Evolutionary conservation across 1,140 invertebrate genomes (phyloP), one percentile per base, ranked within the genome.

Genomic region (Drosophila subobscura): DNA sequence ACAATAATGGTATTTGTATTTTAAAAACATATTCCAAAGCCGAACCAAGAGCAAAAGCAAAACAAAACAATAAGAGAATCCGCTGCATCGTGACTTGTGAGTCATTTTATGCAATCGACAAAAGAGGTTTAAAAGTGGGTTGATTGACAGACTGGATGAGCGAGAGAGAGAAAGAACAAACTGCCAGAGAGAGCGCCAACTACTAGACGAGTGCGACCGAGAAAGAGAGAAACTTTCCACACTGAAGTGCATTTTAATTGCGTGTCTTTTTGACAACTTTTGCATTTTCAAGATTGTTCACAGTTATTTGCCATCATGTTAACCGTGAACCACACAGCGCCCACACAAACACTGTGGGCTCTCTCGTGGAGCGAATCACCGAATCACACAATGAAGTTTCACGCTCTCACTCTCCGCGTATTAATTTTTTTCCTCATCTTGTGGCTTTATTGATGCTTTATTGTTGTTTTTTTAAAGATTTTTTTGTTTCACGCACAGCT

Each of bases 71-170:
- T 70, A 50, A 41, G 41, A 57, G 58, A 78, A 75, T 56, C 56
- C 72, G 72, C 64, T 51, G 55, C 51, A 23, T 50, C 4, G 45
- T 42, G 65, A 64, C 66, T 78, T 83, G 83, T 86, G 83, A 88
- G 53, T 88, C 83, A 88, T 88, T 88, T 88, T 88, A 79, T 88
- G 83, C 78, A 88, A 79, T 88, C 63, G 57, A 50, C 29, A 67
- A 58, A 73, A 59, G 67, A 40, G 52, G 68, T 61, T 60, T 61
- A 78, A 68, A 79, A 83, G 66, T 83, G 74, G 81, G 83, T 81
- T 86, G 77, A 77, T 75, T 80, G 75, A 80, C 59, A 77, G 53
- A 67, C 41, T 68, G 70, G 51, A n/a, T 23, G 6, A n/a, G 22
- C 44, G 53, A 50, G 51, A 37, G 44, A 50, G 45, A 22, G 49